These are phyloP conservation scores for Phymatocera aterrima DNA, from an alignment of 2,888 invertebrate genomes.

Conservation along the genomic window DNA sequence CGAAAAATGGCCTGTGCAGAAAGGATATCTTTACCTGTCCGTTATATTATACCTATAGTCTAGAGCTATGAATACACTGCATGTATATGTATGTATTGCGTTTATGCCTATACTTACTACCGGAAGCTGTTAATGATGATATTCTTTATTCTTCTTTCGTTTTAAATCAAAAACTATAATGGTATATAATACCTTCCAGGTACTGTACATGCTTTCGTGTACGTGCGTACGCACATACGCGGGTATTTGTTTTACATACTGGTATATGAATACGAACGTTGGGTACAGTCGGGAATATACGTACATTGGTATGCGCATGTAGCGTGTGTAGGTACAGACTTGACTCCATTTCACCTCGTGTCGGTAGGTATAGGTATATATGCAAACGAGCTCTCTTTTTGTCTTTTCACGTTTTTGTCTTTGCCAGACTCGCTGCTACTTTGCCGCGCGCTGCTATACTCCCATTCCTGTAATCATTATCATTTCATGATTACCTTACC, in stretches of 20 bases:
- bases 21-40: too few relatives aligned
- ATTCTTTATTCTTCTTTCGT: not conserved
- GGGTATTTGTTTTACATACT: not conserved
- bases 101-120: not conserved
- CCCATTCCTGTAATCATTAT: conserved; percentile 19
- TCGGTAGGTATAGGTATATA: too few relatives aligned
- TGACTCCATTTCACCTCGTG: not conserved
- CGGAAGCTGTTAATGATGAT: conserved; percentile 21
- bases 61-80: too few relatives aligned
- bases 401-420: not conserved
- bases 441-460: not conserved
- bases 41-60: too few relatives aligned
- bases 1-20: too few relatives aligned
- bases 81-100: not conserved
- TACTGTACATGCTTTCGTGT: too few relatives aligned
- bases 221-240: not conserved
- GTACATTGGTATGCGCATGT: not conserved
- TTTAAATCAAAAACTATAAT: conserved; percentile 3
- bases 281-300: not conserved
- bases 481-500: conserved; percentile 15
- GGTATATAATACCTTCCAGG: too few relatives aligned
- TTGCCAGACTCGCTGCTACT: conserved; percentile 3
- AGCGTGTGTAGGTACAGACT: not conserved
- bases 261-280: not conserved
- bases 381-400: conserved; percentile 23